Evolutionary conservation across 2,113 vertebrate species (phyloP), one percentile per base, ranked within the genome.

Genomic region (Bubo bubo): DNA sequence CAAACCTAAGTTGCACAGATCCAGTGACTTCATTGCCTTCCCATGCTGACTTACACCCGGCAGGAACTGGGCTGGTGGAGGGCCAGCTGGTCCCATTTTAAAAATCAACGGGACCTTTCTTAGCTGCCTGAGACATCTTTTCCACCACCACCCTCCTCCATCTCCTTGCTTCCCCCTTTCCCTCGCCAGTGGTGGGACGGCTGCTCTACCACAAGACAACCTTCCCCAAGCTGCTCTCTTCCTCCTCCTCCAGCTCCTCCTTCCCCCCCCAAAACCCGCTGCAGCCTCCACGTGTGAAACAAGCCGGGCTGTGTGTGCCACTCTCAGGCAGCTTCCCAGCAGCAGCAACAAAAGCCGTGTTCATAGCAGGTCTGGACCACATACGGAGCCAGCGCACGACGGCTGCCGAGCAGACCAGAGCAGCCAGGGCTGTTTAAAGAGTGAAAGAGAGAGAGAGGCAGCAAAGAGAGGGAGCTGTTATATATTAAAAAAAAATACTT

Each of bases 341-440:
- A 88, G 83, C 82, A 22, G 95, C 92, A 98, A 98, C 98, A 98
- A 98, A 98, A 98, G 97, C 93, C 5, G 95, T 96, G 97, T 98
- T 98, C 97, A 97, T 98, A 62, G 79, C 75, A 2, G 83, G 59
- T 27, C 90, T 88, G 97, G 98, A 97, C 97, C 98, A 98, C 97
- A 98, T 97, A 98, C 49, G 74, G 96, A 97, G 98, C 92, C 97
- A 97, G 81, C 45, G 86, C 49, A 10, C 92, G 24, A 37, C 96
- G 87, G 95, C 97, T 95, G 95, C 74, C 35, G 93, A 83, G 95
- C 88, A 62, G 96, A 95, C 86, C 82, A 60, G 95, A 95, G 97
- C 95, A 95, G 96, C 95, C 95, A 63, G 92, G 94, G 92, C 88
- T 96, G 96, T 97, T 96, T 95, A 79, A 94, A 97, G 96, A 96